Conservation (phyloP, 2,113 vertebrate genomes). For the Sakesphorus luctuosus region DNA sequence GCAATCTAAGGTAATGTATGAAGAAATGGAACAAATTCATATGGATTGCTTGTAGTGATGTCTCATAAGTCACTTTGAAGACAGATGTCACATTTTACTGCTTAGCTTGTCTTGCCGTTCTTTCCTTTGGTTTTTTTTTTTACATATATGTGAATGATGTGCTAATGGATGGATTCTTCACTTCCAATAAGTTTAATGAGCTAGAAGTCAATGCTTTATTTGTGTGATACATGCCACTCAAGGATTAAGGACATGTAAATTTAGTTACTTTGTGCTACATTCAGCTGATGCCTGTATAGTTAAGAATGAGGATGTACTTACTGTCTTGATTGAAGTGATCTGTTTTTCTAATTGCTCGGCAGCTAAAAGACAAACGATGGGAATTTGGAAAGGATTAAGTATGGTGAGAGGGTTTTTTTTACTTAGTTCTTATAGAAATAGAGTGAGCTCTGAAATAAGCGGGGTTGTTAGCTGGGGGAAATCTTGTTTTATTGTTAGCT, state of each 20-base stretch:
- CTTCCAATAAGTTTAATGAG: not conserved
- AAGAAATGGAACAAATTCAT: not conserved
- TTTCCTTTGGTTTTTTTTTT: not conserved
- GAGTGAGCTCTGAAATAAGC: not conserved
- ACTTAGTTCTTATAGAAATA: not conserved
- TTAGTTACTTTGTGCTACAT: not conserved
- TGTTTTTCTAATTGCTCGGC: not conserved
- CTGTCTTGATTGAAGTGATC: not conserved
- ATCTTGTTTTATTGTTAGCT: not conserved
- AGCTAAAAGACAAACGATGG: not conserved
- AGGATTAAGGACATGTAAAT: not conserved
- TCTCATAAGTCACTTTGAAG: not conserved
- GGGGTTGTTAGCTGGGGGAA: not conserved
- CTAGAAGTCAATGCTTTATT: not conserved
- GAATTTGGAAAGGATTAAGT: not conserved
- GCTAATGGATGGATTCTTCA: not conserved
- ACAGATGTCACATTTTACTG: not conserved
- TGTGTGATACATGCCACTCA: not conserved
- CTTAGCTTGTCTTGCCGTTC: not conserved
- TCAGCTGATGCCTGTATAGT: not conserved
- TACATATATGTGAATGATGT: not conserved
- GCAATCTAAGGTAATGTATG: slow-evolving; percentile 87
- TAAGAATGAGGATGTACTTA: not conserved
- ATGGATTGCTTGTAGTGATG: not conserved
- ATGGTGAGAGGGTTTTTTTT: not conserved